Evolutionary conservation across 37 sponge, comb jelly and placozoan genomes (phyloP).

Genomic region (Agelas oroides): DNA sequence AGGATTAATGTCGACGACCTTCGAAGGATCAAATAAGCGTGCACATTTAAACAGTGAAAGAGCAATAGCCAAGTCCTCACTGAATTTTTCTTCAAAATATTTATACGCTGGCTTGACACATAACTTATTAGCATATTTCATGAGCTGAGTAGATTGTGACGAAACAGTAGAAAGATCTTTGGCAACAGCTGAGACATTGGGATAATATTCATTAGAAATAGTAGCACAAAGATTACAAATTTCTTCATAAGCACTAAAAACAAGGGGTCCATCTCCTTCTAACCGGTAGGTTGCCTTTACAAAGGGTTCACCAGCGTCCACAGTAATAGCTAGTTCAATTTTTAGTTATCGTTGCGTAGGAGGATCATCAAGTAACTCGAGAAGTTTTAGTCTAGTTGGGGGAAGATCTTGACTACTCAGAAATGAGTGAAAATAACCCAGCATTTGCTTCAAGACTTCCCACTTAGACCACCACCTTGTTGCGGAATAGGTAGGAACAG

Average conservation of each 20-base stretch:
- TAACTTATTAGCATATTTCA: slow-evolving; percentile 9
- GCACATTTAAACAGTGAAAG: too few relatives aligned
- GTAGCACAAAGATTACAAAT: slow-evolving; percentile 24
- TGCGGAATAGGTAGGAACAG: not conserved
- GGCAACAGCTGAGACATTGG: slow-evolving; percentile 9
- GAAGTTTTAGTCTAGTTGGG: slow-evolving; percentile 8
- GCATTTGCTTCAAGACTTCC: slow-evolving; percentile 31
- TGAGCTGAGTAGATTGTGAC: slow-evolving; percentile 1
- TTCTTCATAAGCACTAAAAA: slow-evolving; percentile 28
- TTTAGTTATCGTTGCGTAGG: slow-evolving; percentile 1
- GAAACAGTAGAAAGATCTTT: not conserved
- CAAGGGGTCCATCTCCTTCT: too few relatives aligned
- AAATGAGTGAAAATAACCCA: slow-evolving; percentile 19
- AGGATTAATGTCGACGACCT: too few relatives aligned
- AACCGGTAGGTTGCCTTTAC: slow-evolving; percentile 52
- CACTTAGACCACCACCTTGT: slow-evolving; percentile 61
- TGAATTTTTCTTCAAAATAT: slow-evolving; percentile 27
- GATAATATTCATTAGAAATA: not conserved
- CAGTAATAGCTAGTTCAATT: slow-evolving; percentile 8
- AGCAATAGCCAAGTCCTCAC: not conserved
- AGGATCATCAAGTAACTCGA: slow-evolving; percentile 9
- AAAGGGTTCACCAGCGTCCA: slow-evolving; percentile 40
- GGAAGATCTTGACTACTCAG: slow-evolving; percentile 19
- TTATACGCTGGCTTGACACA: slow-evolving; percentile 34
- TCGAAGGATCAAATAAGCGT: too few relatives aligned